phyloP scores from a whole-genome alignment of 2,888 invertebrate species.

The Nephrotoma flavescens region DNA sequence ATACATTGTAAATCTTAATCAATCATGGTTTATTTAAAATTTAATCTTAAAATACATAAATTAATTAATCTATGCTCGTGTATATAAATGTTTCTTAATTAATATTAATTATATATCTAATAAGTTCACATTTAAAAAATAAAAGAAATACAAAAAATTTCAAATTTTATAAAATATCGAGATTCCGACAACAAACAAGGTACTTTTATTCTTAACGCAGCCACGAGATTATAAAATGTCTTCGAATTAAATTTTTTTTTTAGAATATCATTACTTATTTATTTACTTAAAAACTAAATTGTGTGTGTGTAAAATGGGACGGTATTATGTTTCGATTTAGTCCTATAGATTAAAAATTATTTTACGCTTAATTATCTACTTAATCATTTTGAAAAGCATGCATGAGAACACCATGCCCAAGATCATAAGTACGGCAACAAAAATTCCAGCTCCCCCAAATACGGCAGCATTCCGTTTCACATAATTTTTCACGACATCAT shows the following conservation, averaged over 20 bases:
- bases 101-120: not conserved
- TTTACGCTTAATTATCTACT: constrained; percentile 29
- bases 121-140: not conserved
- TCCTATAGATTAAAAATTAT: not conserved
- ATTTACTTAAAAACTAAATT: not conserved
- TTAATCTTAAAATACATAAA: not conserved
- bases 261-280: not conserved
- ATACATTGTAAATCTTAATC: not conserved
- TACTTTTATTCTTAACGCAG: not conserved
- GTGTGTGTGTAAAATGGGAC: not conserved
- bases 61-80: not conserved
- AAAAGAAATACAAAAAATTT: not conserved
- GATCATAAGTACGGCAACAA: constrained; percentile 76
- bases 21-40: not conserved
- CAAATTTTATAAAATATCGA: not conserved
- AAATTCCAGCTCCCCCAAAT: constrained; percentile 67
- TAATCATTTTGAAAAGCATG: constrained; percentile 71
- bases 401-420: constrained; percentile 75
- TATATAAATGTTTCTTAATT: not conserved
- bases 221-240: not conserved
- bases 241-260: not conserved
- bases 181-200: not conserved
- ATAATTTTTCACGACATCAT: constrained; percentile 50
- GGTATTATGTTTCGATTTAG: not conserved
- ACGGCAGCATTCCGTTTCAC: constrained; percentile 64